A percentile compares a stretch with the other conserved stretches of the same genome.
Conservation (phyloP, 2,113 vertebrate species). For the Sinocyclocheilus maitianheensis region DNA sequence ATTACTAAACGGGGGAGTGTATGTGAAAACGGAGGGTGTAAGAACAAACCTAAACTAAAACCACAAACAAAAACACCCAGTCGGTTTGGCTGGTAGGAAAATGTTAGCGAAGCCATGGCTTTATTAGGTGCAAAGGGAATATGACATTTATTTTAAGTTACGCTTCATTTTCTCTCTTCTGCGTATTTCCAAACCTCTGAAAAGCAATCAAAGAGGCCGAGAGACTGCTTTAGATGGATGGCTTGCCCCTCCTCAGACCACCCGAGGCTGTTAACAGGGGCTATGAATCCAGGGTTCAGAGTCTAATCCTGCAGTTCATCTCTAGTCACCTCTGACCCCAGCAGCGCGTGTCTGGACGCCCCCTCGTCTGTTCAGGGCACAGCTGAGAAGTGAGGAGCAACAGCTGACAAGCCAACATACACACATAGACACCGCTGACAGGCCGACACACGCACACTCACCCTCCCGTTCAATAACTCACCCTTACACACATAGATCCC, state of each 20-base stretch:
- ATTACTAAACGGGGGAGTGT: slow-evolving; percentile 10
- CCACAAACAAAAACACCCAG: slow-evolving; percentile 58
- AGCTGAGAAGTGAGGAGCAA: slow-evolving; percentile 63
- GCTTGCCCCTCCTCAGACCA: not conserved
- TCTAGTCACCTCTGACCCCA: slow-evolving; percentile 67
- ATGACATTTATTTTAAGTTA: slow-evolving; percentile 59
- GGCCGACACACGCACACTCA: slow-evolving; percentile 19
- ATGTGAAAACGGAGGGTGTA: slow-evolving; percentile 26
- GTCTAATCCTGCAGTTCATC: slow-evolving; percentile 72
- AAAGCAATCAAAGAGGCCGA: slow-evolving; percentile 41
- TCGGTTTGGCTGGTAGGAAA: slow-evolving; percentile 50
- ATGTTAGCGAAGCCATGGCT: slow-evolving; percentile 43
- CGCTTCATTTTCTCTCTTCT: slow-evolving; percentile 20
- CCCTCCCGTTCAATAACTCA: slow-evolving; percentile 11
- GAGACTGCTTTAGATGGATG: slow-evolving; percentile 39
- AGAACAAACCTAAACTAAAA: slow-evolving; percentile 55
- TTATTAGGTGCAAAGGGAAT: slow-evolving; percentile 57
- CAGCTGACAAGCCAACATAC: slow-evolving; percentile 63
- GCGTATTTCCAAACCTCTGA: not conserved
- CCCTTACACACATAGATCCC: slow-evolving; percentile 26
- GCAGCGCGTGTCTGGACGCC: slow-evolving; percentile 67
- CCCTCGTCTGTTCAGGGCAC: slow-evolving; percentile 54
- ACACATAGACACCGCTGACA: slow-evolving; percentile 42
- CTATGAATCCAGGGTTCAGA: slow-evolving; percentile 67
- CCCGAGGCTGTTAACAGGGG: slow-evolving; percentile 67